Evolutionary conservation across 2,797 vertebrate species (phyloP), one percentile per base, ranked within the genome.

Genomic region (Xiphophorus birchmanni): DNA sequence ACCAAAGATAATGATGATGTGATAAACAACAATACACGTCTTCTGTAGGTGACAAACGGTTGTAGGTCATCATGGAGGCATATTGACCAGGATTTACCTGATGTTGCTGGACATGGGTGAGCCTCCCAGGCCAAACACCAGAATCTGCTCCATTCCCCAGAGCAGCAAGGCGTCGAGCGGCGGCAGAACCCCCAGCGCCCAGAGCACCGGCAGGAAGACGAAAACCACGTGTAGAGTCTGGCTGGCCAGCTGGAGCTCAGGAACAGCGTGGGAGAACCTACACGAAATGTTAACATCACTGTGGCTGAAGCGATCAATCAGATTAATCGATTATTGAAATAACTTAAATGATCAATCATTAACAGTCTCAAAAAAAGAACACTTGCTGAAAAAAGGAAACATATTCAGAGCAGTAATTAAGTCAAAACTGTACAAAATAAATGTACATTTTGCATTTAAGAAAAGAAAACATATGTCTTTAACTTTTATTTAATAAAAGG

Each of bases 171-270:
- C 98, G 37, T 99, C 99, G 72, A 98, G 94, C 0, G 98, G 98
- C 42, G 98, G 97, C 82, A 99, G 95, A 80, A 97, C 95, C 80
- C 98, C 99, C 40, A 99, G 80, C 1, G 98, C 97, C 98, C 99
- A 99, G n/a, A 99, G 91, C 82, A 99, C 92, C 32, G 98, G 99
- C 92, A 99, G 94, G 92, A 97, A 96, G 87, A 99, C 89, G 94
- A 99, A 99, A 76, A 99, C 54, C 86, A 98, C 92, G 73, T 99
- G 98, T 86, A 99, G 96, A 94, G 98, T 95, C 95, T 99, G 98
- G 93, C 97, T 98, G 90, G 95, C 94, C 82, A 97, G 94, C 45
- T 97, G 96, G 91, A 99, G 94, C 91, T 96, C 96, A 84, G 97
- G 95, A n/a, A 95, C 80, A 75, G 95, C 93, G 81, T 92, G 94